These are phyloP conservation scores for Diorhabda elongata DNA, from an alignment of 1,140 invertebrate species.

Conservation along the genomic window DNA sequence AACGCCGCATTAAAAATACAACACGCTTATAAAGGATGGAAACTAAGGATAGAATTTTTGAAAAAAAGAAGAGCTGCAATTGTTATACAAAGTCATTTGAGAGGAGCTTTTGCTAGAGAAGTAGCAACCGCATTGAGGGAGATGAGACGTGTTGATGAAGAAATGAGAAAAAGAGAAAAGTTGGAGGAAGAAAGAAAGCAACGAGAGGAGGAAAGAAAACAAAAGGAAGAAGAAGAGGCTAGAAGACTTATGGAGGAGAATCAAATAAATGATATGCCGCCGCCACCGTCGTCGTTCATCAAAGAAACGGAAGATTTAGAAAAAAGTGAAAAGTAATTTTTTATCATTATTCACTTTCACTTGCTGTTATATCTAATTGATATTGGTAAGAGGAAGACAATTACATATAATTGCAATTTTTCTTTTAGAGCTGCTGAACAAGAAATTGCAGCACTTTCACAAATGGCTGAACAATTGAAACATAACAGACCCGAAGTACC, in stretches of 20 bases:
- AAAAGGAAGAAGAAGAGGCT: constrained; percentile 46
- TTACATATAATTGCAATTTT: not conserved
- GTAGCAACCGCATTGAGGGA: constrained; percentile 78
- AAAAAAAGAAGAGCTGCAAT: constrained; percentile 78
- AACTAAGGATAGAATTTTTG: constrained; percentile 76
- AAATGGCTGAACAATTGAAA: constrained; percentile 74
- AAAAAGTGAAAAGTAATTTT: constrained; percentile 52
- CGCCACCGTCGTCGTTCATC: constrained; percentile 23
- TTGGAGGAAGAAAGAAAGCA: constrained; percentile 61
- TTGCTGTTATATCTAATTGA: not conserved
- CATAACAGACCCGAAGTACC: constrained; percentile 54
- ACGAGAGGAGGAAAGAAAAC: constrained; percentile 42
- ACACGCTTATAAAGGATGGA: constrained; percentile 83
- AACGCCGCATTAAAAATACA: constrained; percentile 77
- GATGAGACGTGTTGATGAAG: constrained; percentile 88
- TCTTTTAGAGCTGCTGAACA: constrained; percentile 66
- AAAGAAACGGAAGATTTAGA: constrained; percentile 44
- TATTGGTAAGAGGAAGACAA: not conserved
- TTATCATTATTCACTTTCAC: not conserved
- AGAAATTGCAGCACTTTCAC: constrained; percentile 69
- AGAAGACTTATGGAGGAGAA: constrained; percentile 23
- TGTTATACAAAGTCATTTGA: constrained; percentile 82
- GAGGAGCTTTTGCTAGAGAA: constrained; percentile 87
- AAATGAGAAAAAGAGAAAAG: constrained; percentile 68
- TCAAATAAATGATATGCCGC: constrained; percentile 28